Conservation (phyloP, 2,797 vertebrate species). For the Adrianichthys oophorus region DNA sequence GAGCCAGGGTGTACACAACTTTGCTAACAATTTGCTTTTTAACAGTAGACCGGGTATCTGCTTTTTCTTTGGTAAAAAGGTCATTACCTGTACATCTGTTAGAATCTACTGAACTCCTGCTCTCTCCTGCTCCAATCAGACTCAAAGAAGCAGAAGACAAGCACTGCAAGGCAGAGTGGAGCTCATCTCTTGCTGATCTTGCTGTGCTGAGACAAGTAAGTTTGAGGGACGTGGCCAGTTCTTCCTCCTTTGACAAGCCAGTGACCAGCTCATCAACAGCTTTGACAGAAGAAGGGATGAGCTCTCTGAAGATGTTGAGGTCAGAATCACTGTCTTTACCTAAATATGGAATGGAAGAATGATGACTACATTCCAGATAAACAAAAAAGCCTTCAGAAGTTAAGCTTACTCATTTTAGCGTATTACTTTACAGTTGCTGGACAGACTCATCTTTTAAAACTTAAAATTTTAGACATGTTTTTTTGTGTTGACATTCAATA, state of each 20-base stretch:
- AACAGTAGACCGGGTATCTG: conserved; percentile 11
- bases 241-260: conserved; percentile 36
- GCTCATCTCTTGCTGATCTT: conserved; percentile 56
- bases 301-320: conserved; percentile 52
- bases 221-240: conserved; percentile 9
- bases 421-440: background rate
- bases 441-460: no score
- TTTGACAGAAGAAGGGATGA: conserved; percentile 70
- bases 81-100: conserved; percentile 41
- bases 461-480: no score
- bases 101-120: conserved; percentile 15
- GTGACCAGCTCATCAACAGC: conserved; percentile 67
- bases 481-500: background rate
- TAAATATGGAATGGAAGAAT: conserved; percentile 24
- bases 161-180: conserved; percentile 76
- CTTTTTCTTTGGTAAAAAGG: conserved; percentile 14
- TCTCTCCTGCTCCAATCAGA: conserved; percentile 36
- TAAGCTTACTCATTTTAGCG: background rate
- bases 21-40: conserved; percentile 59
- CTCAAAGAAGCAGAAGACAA: conserved; percentile 61
- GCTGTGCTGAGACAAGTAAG: conserved; percentile 49
- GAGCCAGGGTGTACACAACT: conserved; percentile 48
- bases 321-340: conserved; percentile 57
- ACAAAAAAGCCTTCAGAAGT: background rate
- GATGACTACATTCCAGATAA: background rate